phyloP scores from a whole-genome alignment of 2,797 vertebrate species.

The Notoglanidium macrostoma region DNA sequence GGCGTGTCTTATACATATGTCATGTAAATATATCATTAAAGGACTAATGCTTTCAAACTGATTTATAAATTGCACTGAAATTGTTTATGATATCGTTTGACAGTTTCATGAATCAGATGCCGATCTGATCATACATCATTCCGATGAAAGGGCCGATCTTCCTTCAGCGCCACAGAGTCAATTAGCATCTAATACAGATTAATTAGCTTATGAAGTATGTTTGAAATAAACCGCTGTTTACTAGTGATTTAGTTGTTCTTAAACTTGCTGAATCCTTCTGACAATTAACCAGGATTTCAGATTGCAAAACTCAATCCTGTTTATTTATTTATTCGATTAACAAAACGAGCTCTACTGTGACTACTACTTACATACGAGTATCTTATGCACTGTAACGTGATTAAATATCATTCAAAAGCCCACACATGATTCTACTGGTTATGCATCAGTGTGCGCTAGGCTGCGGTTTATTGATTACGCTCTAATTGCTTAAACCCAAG shows the following conservation, averaged over 20 bases:
- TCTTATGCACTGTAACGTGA: neutral
- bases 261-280: neutral
- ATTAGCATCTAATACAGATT: neutral
- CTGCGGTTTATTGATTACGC: neutral
- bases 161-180: no score
- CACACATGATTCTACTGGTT: neutral
- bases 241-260: neutral
- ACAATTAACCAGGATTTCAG: neutral
- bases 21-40: neutral
- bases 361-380: neutral
- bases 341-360: neutral
- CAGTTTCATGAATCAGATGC: neutral
- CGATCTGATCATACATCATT: neutral
- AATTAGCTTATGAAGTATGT: neutral
- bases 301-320: neutral
- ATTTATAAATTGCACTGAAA: neutral
- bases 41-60: neutral
- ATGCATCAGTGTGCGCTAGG: neutral
- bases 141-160: neutral
- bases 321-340: neutral
- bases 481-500: neutral
- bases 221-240: neutral
- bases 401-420: neutral
- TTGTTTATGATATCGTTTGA: neutral
- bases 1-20: neutral